Evolutionary conservation across 2,888 invertebrate species (phyloP), one percentile per base, ranked within the genome.

Genomic region (Serripes groenlandicus): DNA sequence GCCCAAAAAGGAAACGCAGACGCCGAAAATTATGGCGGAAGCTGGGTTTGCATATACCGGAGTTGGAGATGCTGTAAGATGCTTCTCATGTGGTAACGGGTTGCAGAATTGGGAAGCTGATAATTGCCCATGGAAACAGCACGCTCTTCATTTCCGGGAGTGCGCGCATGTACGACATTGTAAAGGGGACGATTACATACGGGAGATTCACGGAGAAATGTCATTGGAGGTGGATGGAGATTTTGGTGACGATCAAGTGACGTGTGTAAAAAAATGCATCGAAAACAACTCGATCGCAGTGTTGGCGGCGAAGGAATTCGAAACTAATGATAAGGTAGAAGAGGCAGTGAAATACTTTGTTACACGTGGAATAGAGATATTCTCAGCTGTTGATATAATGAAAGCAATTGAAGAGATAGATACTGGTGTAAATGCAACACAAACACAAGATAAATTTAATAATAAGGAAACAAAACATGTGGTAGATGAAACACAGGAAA

Each of bases 31-130:
- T 5, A 34, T 74, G 30, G 74, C 74, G 7, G 74, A 74, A 34
- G 74, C 74, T 35, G 74, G 74, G 2, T 74, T 74, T 35, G 64
- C 35, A 7, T 74, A 74, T 34, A 74, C 74, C 11, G 74, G 74
- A 7, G 62, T 34, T 0, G 66, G n/a, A n/a, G 74, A 74, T n/a
- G 64, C 74, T 1, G 74, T 74, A 1, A 28, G 74, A 5, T 74
- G 74, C 54, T 74, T 52, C 52, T 28, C 52, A 34, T 74, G 74
- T 64, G 74, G 66, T 5, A 35, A 35, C 23, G 74, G 52, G 21
- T 32, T 74, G n/a, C 5, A 30, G 4, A 9, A 54, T 23, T 74
- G 74, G 74, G 62, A n/a, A 7, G 32, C 28, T 1, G 15, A 49
- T 28, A 26, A 32, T 9, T 74, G 64, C 26, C 74, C 74, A n/a